These are phyloP conservation scores for Parauchenoglanis ngamensis DNA, from an alignment of 2,797 vertebrate genomes.

Conservation along the genomic window DNA sequence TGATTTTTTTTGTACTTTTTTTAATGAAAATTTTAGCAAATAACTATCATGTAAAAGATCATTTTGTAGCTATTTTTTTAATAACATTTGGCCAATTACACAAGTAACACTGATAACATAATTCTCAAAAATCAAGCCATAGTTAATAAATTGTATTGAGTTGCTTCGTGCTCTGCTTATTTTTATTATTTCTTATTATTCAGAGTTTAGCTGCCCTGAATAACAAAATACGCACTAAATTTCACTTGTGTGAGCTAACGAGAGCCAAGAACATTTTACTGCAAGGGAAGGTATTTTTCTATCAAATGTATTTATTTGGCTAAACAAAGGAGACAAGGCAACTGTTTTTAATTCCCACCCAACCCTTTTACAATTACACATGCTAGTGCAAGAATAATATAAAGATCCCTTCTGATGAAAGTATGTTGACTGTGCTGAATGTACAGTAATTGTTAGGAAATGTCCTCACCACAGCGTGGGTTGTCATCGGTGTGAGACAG, in stretches of 20 bases:
- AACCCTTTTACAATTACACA: neutral
- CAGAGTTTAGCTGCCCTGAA: neutral
- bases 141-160: neutral
- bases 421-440: neutral
- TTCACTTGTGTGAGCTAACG: neutral
- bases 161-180: neutral
- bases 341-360: neutral
- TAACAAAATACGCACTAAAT: neutral
- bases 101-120: neutral
- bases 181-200: neutral
- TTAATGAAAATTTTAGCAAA: neutral
- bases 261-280: neutral
- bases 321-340: neutral
- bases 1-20: neutral
- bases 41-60: neutral
- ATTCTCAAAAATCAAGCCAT: neutral
- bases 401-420: neutral
- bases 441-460: neutral
- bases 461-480: constrained; percentile 85
- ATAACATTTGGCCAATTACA: neutral
- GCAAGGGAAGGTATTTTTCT: neutral
- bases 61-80: neutral
- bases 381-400: neutral
- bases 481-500: constrained; percentile 80
- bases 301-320: neutral